Percentiles rank a stretch among this genome's conserved stretches.
phyloP scores from a whole-genome alignment of 2,113 vertebrate species.

The Megaceryle maxima region DNA sequence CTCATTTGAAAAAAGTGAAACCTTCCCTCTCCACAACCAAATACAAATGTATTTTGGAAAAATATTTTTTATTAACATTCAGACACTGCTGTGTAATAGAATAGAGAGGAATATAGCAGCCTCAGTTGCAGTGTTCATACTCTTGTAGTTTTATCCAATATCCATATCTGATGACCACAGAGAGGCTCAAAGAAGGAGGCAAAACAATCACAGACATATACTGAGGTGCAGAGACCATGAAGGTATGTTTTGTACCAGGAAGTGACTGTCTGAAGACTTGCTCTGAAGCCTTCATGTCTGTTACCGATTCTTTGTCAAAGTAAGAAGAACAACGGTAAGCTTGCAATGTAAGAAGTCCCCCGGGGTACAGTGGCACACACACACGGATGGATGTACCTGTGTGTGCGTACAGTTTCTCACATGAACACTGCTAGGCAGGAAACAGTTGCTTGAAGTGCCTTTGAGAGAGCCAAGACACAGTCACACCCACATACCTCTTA shows the following conservation, averaged over 20 bases:
- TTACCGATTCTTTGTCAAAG: neutral
- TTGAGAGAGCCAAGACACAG: neutral
- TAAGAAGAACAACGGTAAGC: rapidly evolving
- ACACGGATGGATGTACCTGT: too few relatives aligned
- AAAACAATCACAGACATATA: rapidly evolving
- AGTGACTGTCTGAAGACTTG: neutral
- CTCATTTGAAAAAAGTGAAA: neutral
- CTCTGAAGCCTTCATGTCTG: neutral
- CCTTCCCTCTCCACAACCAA: neutral
- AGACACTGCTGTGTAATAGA: neutral
- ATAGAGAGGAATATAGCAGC: neutral
- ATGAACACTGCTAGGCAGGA: neutral
- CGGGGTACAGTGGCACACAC: neutral
- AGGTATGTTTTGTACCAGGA: neutral
- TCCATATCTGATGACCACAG: neutral
- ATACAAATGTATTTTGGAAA: neutral
- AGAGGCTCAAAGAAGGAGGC: neutral
- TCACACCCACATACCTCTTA: rapidly evolving
- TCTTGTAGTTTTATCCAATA: neutral
- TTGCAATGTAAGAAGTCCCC: neutral
- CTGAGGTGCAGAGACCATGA: neutral
- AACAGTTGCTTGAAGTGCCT: neutral
- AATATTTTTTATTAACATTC: neutral
- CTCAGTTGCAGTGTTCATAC: neutral
- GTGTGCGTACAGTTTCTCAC: neutral